Evolutionary conservation across 2,113 vertebrate species (phyloP).

Genomic region (Leucoraja erinaceus): DNA sequence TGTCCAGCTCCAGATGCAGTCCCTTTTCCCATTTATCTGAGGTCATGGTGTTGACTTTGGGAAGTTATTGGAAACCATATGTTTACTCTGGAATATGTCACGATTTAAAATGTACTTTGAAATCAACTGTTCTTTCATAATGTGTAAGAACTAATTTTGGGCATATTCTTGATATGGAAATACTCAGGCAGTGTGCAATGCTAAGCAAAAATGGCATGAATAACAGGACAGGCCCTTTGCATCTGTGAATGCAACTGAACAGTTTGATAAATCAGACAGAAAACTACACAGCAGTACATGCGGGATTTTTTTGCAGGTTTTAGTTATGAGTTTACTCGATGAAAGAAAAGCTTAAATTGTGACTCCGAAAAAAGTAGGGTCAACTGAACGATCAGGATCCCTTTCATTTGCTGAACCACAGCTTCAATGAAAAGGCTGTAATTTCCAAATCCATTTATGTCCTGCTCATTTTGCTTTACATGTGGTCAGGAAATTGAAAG

Average conservation of each 20-base stretch:
- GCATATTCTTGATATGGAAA: background rate
- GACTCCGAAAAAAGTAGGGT: background rate
- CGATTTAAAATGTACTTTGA: background rate
- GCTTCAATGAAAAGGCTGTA: background rate
- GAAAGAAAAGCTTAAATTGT: background rate
- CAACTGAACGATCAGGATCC: too few relatives aligned
- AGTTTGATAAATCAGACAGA: background rate
- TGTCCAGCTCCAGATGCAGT: background rate
- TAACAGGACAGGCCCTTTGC: background rate
- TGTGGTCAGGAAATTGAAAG: background rate
- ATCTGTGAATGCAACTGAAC: background rate
- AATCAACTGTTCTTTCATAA: background rate
- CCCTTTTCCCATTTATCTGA: background rate
- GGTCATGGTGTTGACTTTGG: background rate
- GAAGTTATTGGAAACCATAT: background rate
- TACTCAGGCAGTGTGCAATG: background rate
- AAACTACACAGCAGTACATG: background rate
- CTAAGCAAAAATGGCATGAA: background rate
- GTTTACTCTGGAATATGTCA: background rate
- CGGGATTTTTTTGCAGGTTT: background rate
- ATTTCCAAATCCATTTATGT: background rate
- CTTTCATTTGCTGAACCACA: background rate
- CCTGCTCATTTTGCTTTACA: background rate
- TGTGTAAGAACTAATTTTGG: background rate
- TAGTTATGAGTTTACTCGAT: background rate